Percentiles rank a stretch among this genome's conserved stretches.
Evolutionary conservation across 2,888 invertebrate species (phyloP).

Genomic region (Pemphredon lugubris): DNA sequence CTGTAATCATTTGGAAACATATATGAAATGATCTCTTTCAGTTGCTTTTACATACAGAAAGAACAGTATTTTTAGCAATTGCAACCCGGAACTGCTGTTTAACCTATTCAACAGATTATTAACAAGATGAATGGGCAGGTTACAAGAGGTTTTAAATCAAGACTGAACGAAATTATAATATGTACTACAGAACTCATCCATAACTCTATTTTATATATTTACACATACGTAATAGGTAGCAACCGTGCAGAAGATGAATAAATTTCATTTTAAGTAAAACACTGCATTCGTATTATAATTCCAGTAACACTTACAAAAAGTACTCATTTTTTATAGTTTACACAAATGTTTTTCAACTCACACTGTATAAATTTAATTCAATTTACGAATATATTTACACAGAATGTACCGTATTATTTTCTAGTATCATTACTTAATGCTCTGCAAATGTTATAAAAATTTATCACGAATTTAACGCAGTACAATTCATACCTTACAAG

Average conservation of each 20-base stretch:
- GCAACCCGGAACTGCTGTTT: neutral
- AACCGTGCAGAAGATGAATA: no score
- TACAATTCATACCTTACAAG: no score
- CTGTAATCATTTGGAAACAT: neutral
- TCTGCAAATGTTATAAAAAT: no score
- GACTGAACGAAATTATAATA: no score
- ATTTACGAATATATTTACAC: conserved; percentile 6
- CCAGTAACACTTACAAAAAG: conserved; percentile 16
- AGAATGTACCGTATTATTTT: conserved; percentile 2
- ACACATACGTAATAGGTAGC: no score
- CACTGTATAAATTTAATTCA: conserved; percentile 11
- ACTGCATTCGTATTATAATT: conserved; percentile 5
- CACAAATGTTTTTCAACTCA: neutral
- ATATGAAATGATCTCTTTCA: neutral
- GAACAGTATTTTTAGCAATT: neutral
- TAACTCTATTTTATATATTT: no score
- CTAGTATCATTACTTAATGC: conserved; percentile 16
- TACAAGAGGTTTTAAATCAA: no score
- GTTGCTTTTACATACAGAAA: neutral
- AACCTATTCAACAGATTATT: neutral
- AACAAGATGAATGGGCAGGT: no score
- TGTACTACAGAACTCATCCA: no score
- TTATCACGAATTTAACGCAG: no score
- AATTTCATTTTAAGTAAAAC: no score
- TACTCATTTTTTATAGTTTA: conserved; percentile 8